phyloP scores from a whole-genome alignment of 2,888 invertebrate genomes.

The Spilarctia lutea region DNA sequence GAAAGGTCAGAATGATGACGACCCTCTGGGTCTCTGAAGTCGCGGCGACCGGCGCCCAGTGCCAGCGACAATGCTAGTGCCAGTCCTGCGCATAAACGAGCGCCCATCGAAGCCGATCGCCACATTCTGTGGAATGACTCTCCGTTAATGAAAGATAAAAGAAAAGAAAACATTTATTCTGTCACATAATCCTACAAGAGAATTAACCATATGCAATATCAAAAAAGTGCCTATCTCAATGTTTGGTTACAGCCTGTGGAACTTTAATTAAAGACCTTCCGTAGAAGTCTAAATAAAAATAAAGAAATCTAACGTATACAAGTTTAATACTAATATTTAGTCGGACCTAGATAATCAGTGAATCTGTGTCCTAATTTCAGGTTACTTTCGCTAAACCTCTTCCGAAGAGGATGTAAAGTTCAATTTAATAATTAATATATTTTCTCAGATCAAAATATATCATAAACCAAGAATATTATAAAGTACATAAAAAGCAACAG shows the following conservation, averaged over 20 bases:
- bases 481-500: neutral
- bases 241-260: too few species aligned
- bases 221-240: too few species aligned
- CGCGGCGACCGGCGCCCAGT: slow-evolving; percentile 76
- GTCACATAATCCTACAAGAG: too few species aligned
- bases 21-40: slow-evolving; percentile 69
- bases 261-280: neutral
- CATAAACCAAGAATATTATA: neutral
- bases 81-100: slow-evolving; percentile 74
- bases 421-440: neutral
- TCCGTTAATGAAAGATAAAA: neutral
- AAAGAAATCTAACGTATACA: neutral
- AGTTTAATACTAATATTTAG: neutral
- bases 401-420: neutral
- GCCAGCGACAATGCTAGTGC: slow-evolving; percentile 77
- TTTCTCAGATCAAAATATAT: neutral
- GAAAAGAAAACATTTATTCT: too few species aligned
- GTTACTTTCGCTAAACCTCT: neutral
- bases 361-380: neutral
- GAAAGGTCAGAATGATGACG: slow-evolving; percentile 88
- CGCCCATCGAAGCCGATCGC: slow-evolving; percentile 73
- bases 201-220: too few species aligned
- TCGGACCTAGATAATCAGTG: neutral
- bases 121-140: slow-evolving; percentile 66
- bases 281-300: neutral